These are phyloP conservation scores for Drosophila testacea DNA, from an alignment of 2,888 invertebrate species.

Conservation along the genomic window DNA sequence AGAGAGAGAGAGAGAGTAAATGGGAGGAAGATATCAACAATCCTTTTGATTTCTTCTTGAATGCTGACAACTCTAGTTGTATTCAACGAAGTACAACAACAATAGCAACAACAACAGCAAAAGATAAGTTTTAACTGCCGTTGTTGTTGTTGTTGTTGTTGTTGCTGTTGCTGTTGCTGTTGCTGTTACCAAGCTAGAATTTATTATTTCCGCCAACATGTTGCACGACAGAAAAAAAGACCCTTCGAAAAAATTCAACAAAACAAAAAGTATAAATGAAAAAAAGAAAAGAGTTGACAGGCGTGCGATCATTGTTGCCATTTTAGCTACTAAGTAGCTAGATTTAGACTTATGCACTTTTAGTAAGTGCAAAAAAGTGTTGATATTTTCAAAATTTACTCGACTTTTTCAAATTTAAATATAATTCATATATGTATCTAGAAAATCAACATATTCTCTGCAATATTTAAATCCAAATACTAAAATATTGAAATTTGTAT, in stretches of 20 bases:
- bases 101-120: slow-evolving; percentile 35
- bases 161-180: slow-evolving; percentile 47
- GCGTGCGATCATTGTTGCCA: background rate
- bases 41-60: slow-evolving; percentile 61
- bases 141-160: slow-evolving; percentile 28
- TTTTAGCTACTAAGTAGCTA: too few species aligned
- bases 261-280: slow-evolving; percentile 12
- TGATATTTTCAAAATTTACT: too few species aligned
- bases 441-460: too few species aligned
- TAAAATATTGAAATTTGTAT: too few species aligned
- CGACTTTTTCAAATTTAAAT: too few species aligned
- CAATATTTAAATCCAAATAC: too few species aligned
- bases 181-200: slow-evolving; percentile 69
- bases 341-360: too few species aligned
- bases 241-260: slow-evolving; percentile 3
- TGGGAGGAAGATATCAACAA: slow-evolving; percentile 8
- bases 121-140: slow-evolving; percentile 33
- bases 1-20: too few species aligned
- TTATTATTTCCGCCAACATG: slow-evolving; percentile 77
- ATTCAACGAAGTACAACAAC: slow-evolving; percentile 13
- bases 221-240: slow-evolving; percentile 41
- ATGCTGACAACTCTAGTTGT: slow-evolving; percentile 45
- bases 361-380: too few species aligned
- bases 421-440: too few species aligned
- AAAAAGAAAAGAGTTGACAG: slow-evolving; percentile 52